Conservation (phyloP, 2,113 vertebrate genomes). For the Indicator maculatus region DNA sequence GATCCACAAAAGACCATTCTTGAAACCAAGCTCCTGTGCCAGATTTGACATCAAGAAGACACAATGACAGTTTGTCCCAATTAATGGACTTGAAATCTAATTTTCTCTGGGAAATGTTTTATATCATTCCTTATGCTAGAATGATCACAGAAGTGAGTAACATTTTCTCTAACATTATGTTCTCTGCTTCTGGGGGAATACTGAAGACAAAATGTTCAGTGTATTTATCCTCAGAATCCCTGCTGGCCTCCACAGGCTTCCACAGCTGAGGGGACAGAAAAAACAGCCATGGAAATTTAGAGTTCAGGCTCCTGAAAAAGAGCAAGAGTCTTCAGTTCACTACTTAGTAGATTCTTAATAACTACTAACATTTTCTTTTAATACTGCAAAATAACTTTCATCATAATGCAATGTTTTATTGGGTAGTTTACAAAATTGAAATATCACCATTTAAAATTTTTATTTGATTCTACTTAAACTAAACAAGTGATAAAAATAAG, state of each 20-base stretch:
- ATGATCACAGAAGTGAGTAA: not conserved
- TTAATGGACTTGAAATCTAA: not conserved
- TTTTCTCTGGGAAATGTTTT: not conserved
- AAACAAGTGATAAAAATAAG: not conserved
- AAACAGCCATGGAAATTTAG: not conserved
- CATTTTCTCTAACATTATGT: not conserved
- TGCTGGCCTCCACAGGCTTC: not conserved
- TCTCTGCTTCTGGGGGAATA: conserved; percentile 7
- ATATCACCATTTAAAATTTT: not conserved
- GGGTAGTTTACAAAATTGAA: not conserved
- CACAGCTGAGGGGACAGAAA: not conserved
- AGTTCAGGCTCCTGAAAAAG: not conserved
- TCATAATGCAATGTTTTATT: not conserved
- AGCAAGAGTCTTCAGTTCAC: not conserved
- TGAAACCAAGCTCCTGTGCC: not conserved
- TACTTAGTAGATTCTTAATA: not conserved
- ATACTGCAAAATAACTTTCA: not conserved
- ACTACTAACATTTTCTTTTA: not conserved
- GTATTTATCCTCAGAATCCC: not conserved
- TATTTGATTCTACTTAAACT: not conserved
- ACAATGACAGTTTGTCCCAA: not conserved
- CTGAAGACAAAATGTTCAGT: not conserved
- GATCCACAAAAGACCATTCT: not conserved
- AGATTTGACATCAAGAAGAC: not conserved
- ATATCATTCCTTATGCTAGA: not conserved